These are phyloP conservation scores for Meta bourneti DNA, from an alignment of 2,888 invertebrate genomes.

Conservation along the genomic window DNA sequence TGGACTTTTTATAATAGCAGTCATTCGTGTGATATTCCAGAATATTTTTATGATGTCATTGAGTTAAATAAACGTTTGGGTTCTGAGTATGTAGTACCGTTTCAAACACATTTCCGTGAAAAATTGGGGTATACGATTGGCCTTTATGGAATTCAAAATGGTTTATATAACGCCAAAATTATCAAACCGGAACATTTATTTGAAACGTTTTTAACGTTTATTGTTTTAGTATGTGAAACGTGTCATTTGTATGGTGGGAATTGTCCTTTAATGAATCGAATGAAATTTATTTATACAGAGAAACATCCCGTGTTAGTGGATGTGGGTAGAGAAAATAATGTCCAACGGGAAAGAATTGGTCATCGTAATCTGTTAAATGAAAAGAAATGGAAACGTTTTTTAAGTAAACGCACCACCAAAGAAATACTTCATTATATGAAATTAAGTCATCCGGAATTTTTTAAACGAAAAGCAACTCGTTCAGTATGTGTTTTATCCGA, in stretches of 20 bases:
- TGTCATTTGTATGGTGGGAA: slow-evolving; percentile 15
- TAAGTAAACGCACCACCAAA: neutral
- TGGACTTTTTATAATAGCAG: slow-evolving; percentile 14
- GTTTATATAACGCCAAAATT: slow-evolving; percentile 22
- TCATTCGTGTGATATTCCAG: slow-evolving; percentile 41
- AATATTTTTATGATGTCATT: slow-evolving; percentile 47
- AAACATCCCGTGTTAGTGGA: slow-evolving; percentile 21
- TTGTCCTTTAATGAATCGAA: slow-evolving; percentile 10
- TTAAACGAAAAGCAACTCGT: neutral
- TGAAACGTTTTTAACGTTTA: slow-evolving; percentile 32
- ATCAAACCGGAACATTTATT: slow-evolving; percentile 14
- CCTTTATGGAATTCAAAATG: neutral
- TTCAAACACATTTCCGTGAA: slow-evolving; percentile 5
- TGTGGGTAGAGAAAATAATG: neutral
- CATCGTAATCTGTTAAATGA: slow-evolving; percentile 1
- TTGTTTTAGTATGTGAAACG: neutral
- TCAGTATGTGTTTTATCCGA: neutral
- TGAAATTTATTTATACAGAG: slow-evolving; percentile 49
- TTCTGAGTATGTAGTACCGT: slow-evolving; percentile 29
- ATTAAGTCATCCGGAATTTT: slow-evolving; percentile 31
- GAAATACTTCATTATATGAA: slow-evolving; percentile 21
- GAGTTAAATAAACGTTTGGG: neutral
- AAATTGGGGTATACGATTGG: slow-evolving; percentile 21
- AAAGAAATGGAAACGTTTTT: slow-evolving; percentile 39
- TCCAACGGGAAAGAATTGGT: too few relatives aligned